Evolutionary conservation across 2,797 vertebrate genomes (phyloP).

Genomic region (Spinus pinus): DNA sequence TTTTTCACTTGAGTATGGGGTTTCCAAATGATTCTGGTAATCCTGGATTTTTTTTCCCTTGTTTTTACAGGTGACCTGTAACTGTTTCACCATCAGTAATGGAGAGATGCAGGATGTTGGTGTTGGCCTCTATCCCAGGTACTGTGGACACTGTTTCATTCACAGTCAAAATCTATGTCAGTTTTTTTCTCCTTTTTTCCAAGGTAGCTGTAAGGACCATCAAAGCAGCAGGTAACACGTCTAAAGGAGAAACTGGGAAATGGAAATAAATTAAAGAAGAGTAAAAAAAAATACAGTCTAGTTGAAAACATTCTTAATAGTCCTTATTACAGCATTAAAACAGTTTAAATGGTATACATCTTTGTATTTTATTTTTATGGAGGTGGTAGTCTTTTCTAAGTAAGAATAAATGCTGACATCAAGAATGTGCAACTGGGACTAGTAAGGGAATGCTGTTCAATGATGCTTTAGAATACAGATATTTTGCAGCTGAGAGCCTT

Average conservation of each 20-base stretch:
- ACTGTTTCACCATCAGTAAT: slow-evolving; percentile 95
- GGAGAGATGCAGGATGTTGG: slow-evolving; percentile 92
- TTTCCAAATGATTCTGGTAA: slow-evolving; percentile 58
- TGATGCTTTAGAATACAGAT: neutral
- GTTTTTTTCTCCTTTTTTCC: neutral
- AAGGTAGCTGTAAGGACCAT: neutral
- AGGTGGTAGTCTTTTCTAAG: neutral
- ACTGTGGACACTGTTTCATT: slow-evolving; percentile 66
- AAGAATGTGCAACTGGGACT: neutral
- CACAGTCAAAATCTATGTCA: slow-evolving; percentile 4
- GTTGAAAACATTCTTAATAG: slow-evolving; percentile 8
- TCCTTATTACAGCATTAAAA: neutral
- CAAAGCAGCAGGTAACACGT: neutral
- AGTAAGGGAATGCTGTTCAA: neutral
- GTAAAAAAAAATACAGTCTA: neutral
- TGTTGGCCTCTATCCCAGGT: slow-evolving; percentile 97
- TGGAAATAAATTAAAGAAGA: slow-evolving; percentile 41
- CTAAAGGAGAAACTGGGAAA: slow-evolving; percentile 13
- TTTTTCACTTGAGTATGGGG: slow-evolving; percentile 14
- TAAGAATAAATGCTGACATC: neutral
- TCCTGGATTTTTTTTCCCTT: slow-evolving; percentile 54
- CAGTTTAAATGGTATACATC: neutral
- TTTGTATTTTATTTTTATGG: slow-evolving; percentile 1
- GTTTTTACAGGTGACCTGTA: slow-evolving; percentile 90
- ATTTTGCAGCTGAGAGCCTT: neutral